Conservation (phyloP, 2,113 vertebrate genomes). For the Saccopteryx leptura region DNA sequence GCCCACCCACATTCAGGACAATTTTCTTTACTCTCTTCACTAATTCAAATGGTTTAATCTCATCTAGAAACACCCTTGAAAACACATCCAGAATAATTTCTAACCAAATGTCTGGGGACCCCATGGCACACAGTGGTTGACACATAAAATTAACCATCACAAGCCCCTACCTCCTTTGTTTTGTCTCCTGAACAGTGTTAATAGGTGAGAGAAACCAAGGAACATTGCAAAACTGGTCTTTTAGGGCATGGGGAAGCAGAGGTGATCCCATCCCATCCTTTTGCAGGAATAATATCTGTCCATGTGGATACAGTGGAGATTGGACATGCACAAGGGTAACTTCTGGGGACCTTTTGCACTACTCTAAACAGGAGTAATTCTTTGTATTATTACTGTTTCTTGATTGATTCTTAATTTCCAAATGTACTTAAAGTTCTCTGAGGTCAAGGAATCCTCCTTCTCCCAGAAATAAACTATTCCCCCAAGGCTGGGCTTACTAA, state of each 20-base stretch:
- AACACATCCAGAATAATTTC: not conserved
- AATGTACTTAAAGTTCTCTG: conserved; percentile 8
- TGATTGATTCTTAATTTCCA: not conserved
- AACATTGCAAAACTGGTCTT: not conserved
- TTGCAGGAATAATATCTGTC: not conserved
- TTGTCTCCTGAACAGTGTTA: not conserved
- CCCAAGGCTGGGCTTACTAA: not conserved
- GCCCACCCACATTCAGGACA: not conserved
- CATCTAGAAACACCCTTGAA: not conserved
- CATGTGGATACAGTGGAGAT: not conserved
- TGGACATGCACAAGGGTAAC: not conserved
- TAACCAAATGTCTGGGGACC: not conserved
- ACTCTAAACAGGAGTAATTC: not conserved
- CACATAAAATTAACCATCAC: not conserved
- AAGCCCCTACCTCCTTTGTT: not conserved
- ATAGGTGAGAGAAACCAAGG: not conserved
- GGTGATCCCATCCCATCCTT: not conserved
- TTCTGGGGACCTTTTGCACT: not conserved
- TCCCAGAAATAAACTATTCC: not conserved
- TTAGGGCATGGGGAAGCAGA: not conserved
- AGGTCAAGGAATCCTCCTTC: not conserved
- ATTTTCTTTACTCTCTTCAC: not conserved
- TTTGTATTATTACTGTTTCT: not conserved
- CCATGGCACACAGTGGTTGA: not conserved
- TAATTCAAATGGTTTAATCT: not conserved